A percentile compares a stretch with the other conserved stretches of the same genome.
phyloP scores from a whole-genome alignment of 2,797 vertebrate species.

The Apogon hyalosoma region DNA sequence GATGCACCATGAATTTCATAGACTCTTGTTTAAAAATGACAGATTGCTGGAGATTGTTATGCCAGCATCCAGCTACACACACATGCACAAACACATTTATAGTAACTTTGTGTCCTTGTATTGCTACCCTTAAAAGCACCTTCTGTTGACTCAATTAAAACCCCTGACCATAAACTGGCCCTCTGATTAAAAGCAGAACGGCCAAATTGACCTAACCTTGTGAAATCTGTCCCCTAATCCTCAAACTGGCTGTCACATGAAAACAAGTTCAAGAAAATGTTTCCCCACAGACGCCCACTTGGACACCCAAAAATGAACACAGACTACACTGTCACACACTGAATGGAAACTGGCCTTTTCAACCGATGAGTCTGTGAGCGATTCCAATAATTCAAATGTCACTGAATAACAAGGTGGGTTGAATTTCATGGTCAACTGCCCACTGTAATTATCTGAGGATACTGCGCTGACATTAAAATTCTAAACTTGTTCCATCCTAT shows the following conservation, averaged over 20 bases:
- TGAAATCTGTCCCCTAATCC: constrained; percentile 40
- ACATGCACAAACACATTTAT: constrained; percentile 20
- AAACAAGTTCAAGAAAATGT: constrained; percentile 23
- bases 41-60: constrained; percentile 45
- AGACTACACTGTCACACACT: constrained; percentile 31
- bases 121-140: constrained; percentile 30
- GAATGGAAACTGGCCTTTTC: constrained; percentile 62
- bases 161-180: constrained; percentile 47
- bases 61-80: constrained; percentile 22
- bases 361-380: constrained; percentile 61
- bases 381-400: constrained; percentile 79
- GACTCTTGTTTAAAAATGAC: constrained; percentile 31
- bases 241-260: constrained; percentile 32
- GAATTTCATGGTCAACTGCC: constrained; percentile 74
- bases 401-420: constrained; percentile 77
- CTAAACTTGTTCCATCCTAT: constrained; percentile 28
- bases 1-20: constrained; percentile 25
- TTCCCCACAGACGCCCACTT: not conserved
- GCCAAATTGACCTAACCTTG: constrained; percentile 49
- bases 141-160: constrained; percentile 49
- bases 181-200: constrained; percentile 39
- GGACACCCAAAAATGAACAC: constrained; percentile 16
- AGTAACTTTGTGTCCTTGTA: constrained; percentile 32
- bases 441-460: constrained; percentile 66
- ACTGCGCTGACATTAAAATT: constrained; percentile 59